phyloP scores from a whole-genome alignment of 1,140 invertebrate species.

The Drosophila lacteicornis region DNA sequence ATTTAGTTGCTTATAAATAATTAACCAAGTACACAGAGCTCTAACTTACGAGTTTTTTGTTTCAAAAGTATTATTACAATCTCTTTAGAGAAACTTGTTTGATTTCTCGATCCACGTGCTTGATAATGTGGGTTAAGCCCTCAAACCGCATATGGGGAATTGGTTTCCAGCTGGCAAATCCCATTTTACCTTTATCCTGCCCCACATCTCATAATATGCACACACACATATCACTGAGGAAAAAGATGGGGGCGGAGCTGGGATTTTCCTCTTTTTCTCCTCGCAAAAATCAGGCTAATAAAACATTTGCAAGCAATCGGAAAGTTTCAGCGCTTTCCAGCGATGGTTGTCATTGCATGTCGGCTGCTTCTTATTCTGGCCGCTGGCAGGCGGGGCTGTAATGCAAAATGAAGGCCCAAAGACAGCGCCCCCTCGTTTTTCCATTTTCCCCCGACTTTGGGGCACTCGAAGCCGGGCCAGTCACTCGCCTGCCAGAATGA shows the following conservation, averaged over 20 bases:
- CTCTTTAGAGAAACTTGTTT: not conserved
- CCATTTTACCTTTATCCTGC: conserved; percentile 50
- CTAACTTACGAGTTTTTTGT: not conserved
- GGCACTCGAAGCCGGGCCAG: conserved; percentile 35
- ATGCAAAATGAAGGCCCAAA: conserved; percentile 56
- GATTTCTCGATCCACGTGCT: not conserved
- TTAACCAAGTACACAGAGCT: not conserved
- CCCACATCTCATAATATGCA: conserved; percentile 42
- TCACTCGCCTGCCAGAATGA: conserved; percentile 51
- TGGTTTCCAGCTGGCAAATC: conserved; percentile 28
- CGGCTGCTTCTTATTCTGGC: conserved; percentile 18
- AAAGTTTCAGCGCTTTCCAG: conserved; percentile 60
- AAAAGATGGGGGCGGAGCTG: not conserved
- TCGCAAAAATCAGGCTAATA: conserved; percentile 65
- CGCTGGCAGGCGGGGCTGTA: conserved; percentile 47
- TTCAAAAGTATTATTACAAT: not conserved
- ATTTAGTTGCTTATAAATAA: too few species aligned
- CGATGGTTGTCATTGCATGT: conserved; percentile 79
- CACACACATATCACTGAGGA: conserved; percentile 23
- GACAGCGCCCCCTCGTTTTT: not conserved
- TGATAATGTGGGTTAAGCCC: conserved; percentile 10
- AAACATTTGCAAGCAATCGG: conserved; percentile 80
- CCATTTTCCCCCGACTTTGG: conserved; percentile 11
- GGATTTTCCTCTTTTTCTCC: conserved; percentile 8
- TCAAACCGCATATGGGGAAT: conserved; percentile 19